Evolutionary conservation across 2,113 vertebrate species (phyloP).

Genomic region (Bubalus kerabau): DNA sequence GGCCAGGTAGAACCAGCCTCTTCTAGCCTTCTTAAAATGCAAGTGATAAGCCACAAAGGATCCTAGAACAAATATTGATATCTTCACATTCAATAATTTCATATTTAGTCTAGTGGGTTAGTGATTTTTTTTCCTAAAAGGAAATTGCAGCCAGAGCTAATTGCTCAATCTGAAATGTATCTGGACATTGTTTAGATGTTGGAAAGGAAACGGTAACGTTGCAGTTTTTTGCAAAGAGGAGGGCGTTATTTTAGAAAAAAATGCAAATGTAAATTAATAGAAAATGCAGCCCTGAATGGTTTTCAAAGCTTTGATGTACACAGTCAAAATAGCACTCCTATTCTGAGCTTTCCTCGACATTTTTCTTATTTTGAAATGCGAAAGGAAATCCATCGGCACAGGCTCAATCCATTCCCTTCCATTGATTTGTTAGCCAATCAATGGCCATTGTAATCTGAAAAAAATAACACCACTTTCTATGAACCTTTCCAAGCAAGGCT

Average conservation of each 20-base stretch:
- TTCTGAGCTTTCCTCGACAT: conserved; percentile 38
- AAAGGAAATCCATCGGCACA: conserved; percentile 31
- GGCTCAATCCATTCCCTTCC: conserved; percentile 31
- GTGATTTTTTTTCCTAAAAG: conserved; percentile 55
- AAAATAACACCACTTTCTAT: conserved; percentile 66
- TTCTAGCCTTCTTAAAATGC: conserved; percentile 26
- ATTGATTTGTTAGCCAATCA: conserved; percentile 68
- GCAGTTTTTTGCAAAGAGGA: conserved; percentile 36
- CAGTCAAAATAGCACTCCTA: background rate
- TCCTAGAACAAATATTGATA: conserved; percentile 43
- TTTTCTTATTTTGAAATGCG: conserved; percentile 42
- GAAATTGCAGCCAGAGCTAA: conserved; percentile 59
- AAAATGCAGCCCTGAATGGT: background rate
- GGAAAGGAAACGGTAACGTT: conserved; percentile 40
- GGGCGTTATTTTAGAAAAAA: conserved; percentile 21
- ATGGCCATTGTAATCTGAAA: conserved; percentile 46
- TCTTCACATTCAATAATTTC: conserved; percentile 56
- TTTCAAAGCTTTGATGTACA: conserved; percentile 18
- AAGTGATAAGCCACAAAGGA: conserved; percentile 24
- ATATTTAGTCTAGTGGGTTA: conserved; percentile 50
- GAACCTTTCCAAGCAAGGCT: conserved; percentile 74
- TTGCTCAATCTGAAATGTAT: conserved; percentile 63
- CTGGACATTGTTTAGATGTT: conserved; percentile 60
- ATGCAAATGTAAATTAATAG: conserved; percentile 34
- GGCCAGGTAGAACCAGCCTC: background rate